phyloP scores from a whole-genome alignment of 2,888 invertebrate species.

The Anthophora plumipes region DNA sequence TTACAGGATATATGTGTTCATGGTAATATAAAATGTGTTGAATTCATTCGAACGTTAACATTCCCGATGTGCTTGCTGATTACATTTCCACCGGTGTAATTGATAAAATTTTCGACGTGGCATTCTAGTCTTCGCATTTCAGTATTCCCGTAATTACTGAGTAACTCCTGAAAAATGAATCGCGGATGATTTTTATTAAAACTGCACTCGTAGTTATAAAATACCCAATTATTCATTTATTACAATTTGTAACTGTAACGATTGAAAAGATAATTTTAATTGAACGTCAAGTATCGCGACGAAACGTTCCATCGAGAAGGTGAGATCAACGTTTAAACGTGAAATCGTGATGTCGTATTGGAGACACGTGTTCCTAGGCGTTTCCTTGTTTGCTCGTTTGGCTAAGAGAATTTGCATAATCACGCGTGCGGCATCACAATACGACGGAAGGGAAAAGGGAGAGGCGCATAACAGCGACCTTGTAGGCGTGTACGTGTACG shows the following conservation, averaged over 20 bases:
- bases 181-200: background rate
- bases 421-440: constrained; percentile 34
- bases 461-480: constrained; percentile 27
- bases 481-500: constrained; percentile 20
- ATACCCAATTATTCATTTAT: background rate
- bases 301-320: background rate
- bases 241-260: background rate
- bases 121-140: too few species aligned
- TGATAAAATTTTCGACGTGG: too few species aligned
- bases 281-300: background rate
- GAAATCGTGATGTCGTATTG: constrained; percentile 11
- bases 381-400: constrained; percentile 37
- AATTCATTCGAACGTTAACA: too few species aligned
- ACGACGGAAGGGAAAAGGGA: constrained; percentile 21
- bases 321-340: background rate
- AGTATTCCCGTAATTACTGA: background rate
- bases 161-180: background rate
- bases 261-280: background rate
- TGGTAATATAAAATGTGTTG: too few species aligned
- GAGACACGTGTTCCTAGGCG: constrained; percentile 23
- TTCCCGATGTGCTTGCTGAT: too few species aligned
- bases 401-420: constrained; percentile 51
- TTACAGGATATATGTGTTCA: too few species aligned
- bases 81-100: too few species aligned
- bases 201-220: background rate